These are phyloP conservation scores for Latrodectus geometricus DNA, from an alignment of 1,140 invertebrate genomes.

Conservation along the genomic window DNA sequence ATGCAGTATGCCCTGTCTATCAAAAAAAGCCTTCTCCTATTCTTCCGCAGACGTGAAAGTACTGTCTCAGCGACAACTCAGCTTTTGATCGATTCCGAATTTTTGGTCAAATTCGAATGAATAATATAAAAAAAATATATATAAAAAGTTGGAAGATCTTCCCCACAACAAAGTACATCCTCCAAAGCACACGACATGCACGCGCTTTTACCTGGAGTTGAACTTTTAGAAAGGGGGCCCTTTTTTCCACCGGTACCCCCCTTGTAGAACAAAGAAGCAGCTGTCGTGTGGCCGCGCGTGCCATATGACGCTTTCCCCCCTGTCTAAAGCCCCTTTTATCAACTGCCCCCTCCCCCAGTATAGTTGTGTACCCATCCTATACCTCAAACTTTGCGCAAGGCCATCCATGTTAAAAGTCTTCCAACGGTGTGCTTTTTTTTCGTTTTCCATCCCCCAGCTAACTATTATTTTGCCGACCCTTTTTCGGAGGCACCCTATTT, in stretches of 20 bases:
- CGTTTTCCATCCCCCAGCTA: background rate
- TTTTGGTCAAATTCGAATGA: background rate
- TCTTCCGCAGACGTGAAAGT: background rate
- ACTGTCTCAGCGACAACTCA: background rate
- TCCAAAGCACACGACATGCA: background rate
- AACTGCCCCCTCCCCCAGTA: background rate
- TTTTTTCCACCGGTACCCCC: background rate
- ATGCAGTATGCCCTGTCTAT: background rate
- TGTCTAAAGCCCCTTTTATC: background rate
- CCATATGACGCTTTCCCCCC: background rate
- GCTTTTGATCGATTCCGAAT: background rate
- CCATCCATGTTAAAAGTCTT: background rate
- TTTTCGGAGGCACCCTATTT: background rate
- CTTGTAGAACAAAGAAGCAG: background rate
- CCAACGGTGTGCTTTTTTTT: background rate
- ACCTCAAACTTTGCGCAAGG: background rate
- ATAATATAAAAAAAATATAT: background rate
- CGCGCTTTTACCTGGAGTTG: background rate
- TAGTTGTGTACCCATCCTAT: background rate
- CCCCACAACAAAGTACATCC: background rate
- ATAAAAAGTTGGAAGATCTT: background rate
- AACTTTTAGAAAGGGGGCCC: background rate
- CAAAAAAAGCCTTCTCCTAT: background rate
- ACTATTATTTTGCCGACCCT: background rate
- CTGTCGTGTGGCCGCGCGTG: background rate